A percentile compares a stretch with the other conserved stretches of the same genome.
These are phyloP conservation scores for Andrena trimmerana DNA, from an alignment of 2,888 invertebrate genomes.

Conservation along the genomic window DNA sequence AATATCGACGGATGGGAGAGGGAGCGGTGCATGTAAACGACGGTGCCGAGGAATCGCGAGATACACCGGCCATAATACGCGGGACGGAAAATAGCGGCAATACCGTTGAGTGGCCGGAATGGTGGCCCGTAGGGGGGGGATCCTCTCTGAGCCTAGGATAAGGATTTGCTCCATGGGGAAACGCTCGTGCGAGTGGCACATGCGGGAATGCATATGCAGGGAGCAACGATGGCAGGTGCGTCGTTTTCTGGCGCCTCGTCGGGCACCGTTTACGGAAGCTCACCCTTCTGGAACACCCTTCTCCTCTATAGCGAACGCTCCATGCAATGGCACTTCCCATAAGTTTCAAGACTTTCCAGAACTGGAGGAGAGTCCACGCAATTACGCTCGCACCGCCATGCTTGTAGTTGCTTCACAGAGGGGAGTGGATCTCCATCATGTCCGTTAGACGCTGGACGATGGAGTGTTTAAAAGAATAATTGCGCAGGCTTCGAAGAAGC, in stretches of 20 bases:
- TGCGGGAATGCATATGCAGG: constrained; percentile 82
- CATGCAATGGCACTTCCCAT: too few species aligned
- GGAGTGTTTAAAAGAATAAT: too few species aligned
- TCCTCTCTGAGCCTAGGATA: constrained; percentile 69
- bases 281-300: neutral
- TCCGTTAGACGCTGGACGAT: too few species aligned
- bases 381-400: too few species aligned
- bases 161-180: constrained; percentile 82
- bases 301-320: too few species aligned
- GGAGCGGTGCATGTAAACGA: constrained; percentile 75
- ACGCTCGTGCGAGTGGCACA: constrained; percentile 76
- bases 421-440: too few species aligned
- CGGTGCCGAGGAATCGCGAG: constrained; percentile 68
- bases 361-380: too few species aligned
- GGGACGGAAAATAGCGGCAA: constrained; percentile 79
- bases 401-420: too few species aligned
- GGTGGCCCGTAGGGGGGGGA: constrained; percentile 71
- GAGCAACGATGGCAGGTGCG: constrained; percentile 71
- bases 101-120: constrained; percentile 82
- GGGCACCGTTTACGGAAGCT: constrained; percentile 28
- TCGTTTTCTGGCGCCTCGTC: constrained; percentile 52
- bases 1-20: constrained; percentile 42
- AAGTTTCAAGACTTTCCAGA: too few species aligned
- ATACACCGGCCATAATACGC: constrained; percentile 65
- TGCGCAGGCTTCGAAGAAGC: neutral